Conservation (phyloP, 2,113 vertebrate species). For the Psammodynastes pulverulentus region DNA sequence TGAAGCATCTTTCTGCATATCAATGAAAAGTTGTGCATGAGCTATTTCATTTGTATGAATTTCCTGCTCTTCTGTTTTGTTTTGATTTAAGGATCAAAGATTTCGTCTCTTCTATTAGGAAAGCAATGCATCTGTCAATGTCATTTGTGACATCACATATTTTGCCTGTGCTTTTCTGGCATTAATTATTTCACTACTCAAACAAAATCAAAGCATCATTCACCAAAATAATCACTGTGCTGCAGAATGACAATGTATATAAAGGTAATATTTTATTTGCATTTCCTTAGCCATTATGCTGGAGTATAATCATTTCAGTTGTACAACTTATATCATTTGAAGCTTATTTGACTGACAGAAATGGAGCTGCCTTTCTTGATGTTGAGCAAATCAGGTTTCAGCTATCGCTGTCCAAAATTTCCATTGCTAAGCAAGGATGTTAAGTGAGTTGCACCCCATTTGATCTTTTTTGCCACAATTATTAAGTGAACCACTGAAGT, state of each 20-base stretch:
- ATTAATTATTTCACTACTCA: background rate
- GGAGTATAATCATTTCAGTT: rapidly evolving
- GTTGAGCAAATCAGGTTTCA: background rate
- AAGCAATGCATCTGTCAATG: background rate
- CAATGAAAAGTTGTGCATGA: background rate
- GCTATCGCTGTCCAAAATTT: background rate
- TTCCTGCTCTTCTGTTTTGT: background rate
- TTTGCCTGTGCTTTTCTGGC: background rate
- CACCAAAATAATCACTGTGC: background rate
- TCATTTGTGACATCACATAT: background rate
- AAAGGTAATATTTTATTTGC: background rate
- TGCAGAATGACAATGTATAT: background rate
- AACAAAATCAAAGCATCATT: background rate
- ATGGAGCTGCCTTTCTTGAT: background rate
- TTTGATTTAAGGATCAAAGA: background rate
- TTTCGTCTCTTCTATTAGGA: background rate
- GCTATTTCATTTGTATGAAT: background rate
- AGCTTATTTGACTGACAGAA: background rate
- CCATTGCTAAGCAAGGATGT: background rate
- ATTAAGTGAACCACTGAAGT: background rate
- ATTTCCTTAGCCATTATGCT: background rate
- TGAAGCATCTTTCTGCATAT: conserved; percentile 37
- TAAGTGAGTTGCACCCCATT: background rate
- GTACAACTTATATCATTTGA: background rate
- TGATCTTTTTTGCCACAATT: background rate